Evolutionary conservation across 2,113 vertebrate genomes (phyloP).

Genomic region (Trachemys scripta): DNA sequence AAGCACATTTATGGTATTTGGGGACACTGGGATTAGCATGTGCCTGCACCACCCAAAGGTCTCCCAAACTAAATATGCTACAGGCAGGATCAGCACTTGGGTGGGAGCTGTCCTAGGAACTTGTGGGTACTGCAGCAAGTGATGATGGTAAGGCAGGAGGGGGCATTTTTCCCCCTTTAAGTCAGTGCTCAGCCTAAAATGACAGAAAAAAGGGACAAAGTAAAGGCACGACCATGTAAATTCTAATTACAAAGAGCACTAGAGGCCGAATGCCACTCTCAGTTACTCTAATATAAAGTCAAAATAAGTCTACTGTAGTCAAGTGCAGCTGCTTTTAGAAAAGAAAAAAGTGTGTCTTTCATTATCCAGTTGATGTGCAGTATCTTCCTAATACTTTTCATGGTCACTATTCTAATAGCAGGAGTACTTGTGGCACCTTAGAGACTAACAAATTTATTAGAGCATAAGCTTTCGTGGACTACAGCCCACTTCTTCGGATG

Average conservation of each 20-base stretch:
- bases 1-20: neutral
- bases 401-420: neutral
- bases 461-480: too few relatives aligned
- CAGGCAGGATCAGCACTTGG: neutral
- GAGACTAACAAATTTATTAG: too few relatives aligned
- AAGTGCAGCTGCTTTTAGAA: neutral
- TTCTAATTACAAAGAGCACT: conserved; percentile 8
- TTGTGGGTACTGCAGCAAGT: too few relatives aligned
- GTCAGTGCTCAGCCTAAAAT: neutral
- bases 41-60: neutral
- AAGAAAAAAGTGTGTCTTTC: neutral
- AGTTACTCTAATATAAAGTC: neutral
- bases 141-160: neutral
- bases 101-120: neutral
- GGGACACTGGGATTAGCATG: neutral
- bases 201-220: neutral
- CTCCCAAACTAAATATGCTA: neutral
- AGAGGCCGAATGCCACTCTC: neutral
- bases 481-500: too few relatives aligned
- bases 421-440: too few relatives aligned
- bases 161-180: neutral
- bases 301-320: neutral
- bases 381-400: neutral
- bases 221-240: conserved; percentile 9
- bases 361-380: neutral